Evolutionary conservation across 2,113 vertebrate species (phyloP).

Genomic region (Caretta caretta): DNA sequence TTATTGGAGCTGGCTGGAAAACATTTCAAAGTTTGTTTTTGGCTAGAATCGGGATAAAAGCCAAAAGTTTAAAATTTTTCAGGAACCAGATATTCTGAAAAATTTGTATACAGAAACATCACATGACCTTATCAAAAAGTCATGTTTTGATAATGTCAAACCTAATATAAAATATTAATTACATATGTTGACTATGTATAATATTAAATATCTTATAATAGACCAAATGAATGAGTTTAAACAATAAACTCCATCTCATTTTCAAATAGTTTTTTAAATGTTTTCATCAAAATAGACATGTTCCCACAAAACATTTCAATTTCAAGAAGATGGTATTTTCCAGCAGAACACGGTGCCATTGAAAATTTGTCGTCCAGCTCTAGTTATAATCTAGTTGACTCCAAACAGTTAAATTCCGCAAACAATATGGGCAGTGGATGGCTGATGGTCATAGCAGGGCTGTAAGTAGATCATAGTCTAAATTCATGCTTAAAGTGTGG

Average conservation of each 20-base stretch:
- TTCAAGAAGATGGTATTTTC: background rate
- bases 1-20: background rate
- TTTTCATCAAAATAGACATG: background rate
- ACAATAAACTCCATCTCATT: background rate
- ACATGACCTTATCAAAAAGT: background rate
- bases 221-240: fast-evolving
- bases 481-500: background rate
- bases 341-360: background rate
- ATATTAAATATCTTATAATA: background rate
- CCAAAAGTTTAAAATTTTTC: background rate
- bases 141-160: background rate
- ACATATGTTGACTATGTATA: background rate
- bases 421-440: background rate
- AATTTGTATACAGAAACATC: background rate
- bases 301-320: background rate
- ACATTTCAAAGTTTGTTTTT: background rate
- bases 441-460: background rate
- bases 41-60: background rate
- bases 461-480: background rate
- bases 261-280: background rate
- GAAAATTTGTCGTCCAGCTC: background rate
- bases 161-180: background rate
- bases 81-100: background rate
- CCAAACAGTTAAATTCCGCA: background rate
- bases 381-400: background rate